Conservation (phyloP, 2,113 vertebrate genomes). For the Burhinus bistriatus region DNA sequence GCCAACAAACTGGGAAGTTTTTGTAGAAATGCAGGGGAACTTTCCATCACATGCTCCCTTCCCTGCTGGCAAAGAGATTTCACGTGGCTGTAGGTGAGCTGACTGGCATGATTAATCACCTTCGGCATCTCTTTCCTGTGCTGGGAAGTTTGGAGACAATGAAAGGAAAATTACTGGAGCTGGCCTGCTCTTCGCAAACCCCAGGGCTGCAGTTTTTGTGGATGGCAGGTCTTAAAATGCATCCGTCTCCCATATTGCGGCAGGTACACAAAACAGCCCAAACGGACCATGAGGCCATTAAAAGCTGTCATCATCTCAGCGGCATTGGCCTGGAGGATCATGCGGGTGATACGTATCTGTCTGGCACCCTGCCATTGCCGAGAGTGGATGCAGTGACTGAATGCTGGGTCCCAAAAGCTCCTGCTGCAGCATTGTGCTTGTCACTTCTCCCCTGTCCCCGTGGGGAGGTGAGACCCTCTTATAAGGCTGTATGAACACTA, state of each 20-base stretch:
- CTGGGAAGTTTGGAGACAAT: neutral
- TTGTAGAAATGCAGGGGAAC: neutral
- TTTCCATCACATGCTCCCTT: neutral
- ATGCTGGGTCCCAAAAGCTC: neutral
- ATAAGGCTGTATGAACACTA: fast-evolving
- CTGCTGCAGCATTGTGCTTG: neutral
- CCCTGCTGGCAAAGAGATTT: neutral
- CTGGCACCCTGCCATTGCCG: neutral
- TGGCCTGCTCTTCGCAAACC: neutral
- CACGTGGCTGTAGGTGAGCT: neutral
- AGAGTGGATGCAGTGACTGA: fast-evolving
- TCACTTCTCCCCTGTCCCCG: neutral
- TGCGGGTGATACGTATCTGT: fast-evolving
- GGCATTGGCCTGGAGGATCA: neutral
- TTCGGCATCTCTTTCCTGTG: neutral
- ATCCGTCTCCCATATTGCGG: fast-evolving
- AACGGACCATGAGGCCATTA: fast-evolving
- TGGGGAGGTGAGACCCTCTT: neutral
- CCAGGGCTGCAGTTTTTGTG: neutral
- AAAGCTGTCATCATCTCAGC: neutral
- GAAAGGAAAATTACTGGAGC: neutral
- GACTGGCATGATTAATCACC: neutral
- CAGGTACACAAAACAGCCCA: neutral
- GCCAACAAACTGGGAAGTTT: neutral
- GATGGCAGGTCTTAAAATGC: neutral